Conservation (phyloP, 1,140 invertebrate species). For the Carposina sasakii region DNA sequence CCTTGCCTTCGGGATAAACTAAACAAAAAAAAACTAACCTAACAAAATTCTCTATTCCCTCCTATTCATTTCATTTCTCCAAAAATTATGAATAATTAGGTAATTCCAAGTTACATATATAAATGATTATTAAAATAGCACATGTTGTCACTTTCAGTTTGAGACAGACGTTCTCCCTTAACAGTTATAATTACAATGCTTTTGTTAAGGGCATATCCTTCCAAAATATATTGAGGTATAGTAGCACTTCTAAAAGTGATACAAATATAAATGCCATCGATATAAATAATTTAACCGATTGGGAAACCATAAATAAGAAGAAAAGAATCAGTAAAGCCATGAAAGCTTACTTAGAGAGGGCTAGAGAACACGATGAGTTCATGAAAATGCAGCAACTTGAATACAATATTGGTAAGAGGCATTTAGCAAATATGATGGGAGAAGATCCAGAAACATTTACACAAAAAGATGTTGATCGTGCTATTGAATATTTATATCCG, state of each 20-base stretch:
- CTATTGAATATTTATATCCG: slow-evolving; percentile 94
- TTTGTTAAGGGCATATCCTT: slow-evolving; percentile 13
- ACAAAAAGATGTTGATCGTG: slow-evolving; percentile 88
- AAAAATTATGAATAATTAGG: too few relatives aligned
- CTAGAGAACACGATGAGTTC: slow-evolving; percentile 86
- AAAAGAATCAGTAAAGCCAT: slow-evolving; percentile 88
- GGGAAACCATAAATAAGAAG: slow-evolving; percentile 66
- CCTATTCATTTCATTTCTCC: too few relatives aligned
- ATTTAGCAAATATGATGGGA: slow-evolving; percentile 99
- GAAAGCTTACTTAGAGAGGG: slow-evolving; percentile 88
- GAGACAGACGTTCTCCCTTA: slow-evolving; percentile 27
- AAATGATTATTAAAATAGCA: slow-evolving; percentile 25
- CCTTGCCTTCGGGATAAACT: too few relatives aligned
- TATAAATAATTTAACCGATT: slow-evolving; percentile 50
- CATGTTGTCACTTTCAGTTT: slow-evolving; percentile 32
- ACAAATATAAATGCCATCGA: slow-evolving; percentile 6
- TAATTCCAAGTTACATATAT: background rate
- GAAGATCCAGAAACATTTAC: slow-evolving; percentile 90
- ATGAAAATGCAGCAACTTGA: slow-evolving; percentile 87
- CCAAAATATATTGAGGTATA: slow-evolving; percentile 34
- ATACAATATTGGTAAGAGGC: slow-evolving; percentile 92
- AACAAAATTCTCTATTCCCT: too few relatives aligned
- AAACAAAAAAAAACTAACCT: too few relatives aligned
- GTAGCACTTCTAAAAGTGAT: slow-evolving; percentile 23
- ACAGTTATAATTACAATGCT: slow-evolving; percentile 14